Evolutionary conservation across 2,113 vertebrate species (phyloP).

Genomic region (Centropristis striata): DNA sequence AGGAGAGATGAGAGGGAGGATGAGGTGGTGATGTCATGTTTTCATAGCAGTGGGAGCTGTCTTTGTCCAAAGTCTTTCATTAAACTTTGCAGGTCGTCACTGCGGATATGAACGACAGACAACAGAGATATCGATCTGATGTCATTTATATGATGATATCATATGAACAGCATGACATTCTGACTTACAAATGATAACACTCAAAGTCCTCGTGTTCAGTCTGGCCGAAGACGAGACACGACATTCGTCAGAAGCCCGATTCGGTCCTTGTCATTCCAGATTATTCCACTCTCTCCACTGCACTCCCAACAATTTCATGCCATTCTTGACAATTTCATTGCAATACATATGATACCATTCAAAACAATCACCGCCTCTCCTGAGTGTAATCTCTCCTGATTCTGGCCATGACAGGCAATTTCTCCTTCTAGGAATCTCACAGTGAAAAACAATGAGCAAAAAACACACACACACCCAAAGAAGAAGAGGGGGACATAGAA

Average conservation of each 20-base stretch:
- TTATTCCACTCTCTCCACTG: slow-evolving; percentile 25
- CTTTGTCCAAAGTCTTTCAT: slow-evolving; percentile 64
- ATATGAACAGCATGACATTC: slow-evolving; percentile 10
- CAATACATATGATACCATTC: slow-evolving; percentile 40
- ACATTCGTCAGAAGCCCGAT: slow-evolving; percentile 31
- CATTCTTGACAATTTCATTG: slow-evolving; percentile 36
- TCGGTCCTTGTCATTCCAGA: slow-evolving; percentile 40
- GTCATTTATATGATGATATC: neutral
- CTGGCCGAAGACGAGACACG: slow-evolving; percentile 20
- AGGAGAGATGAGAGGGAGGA: slow-evolving; percentile 35
- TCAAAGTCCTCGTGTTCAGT: slow-evolving; percentile 25
- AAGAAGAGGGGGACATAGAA: neutral
- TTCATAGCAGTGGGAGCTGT: slow-evolving; percentile 37
- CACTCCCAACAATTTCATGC: slow-evolving; percentile 56
- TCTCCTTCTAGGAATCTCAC: slow-evolving; percentile 49
- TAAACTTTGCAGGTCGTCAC: slow-evolving; percentile 26
- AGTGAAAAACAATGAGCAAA: slow-evolving; percentile 13
- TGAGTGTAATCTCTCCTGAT: slow-evolving; percentile 58
- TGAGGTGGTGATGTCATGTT: slow-evolving; percentile 73
- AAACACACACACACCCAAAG: neutral
- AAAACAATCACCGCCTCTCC: slow-evolving; percentile 57
- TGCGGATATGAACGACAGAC: slow-evolving; percentile 10
- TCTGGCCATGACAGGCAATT: slow-evolving; percentile 72
- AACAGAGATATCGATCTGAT: neutral
- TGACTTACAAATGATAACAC: slow-evolving; percentile 17